phyloP scores from a whole-genome alignment of 2,113 vertebrate genomes.

The Sisor rabdophorus region DNA sequence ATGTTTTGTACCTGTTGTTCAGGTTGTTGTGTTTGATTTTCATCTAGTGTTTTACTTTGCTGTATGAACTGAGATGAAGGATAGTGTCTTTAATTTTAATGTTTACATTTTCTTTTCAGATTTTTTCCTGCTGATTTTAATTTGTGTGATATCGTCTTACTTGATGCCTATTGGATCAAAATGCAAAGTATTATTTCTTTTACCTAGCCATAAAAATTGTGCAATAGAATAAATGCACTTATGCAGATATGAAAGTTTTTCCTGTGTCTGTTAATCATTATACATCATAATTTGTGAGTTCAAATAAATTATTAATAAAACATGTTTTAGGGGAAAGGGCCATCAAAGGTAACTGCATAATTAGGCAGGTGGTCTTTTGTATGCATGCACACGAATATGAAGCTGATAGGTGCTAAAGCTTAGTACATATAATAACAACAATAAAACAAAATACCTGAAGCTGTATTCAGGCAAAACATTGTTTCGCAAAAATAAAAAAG shows the following conservation, averaged over 20 bases:
- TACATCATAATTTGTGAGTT: not conserved
- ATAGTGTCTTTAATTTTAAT: too few relatives aligned
- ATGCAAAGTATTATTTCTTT: not conserved
- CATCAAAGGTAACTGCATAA: constrained; percentile 38
- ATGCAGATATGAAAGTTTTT: too few relatives aligned
- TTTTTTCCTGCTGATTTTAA: not conserved
- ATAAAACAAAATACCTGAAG: constrained; percentile 8
- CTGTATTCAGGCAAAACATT: constrained; percentile 35
- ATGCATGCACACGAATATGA: not conserved
- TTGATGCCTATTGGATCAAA: not conserved
- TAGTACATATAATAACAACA: constrained; percentile 9
- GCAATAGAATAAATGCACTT: too few relatives aligned
- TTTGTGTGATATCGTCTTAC: not conserved
- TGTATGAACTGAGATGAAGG: too few relatives aligned
- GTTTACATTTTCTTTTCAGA: too few relatives aligned
- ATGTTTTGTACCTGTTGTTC: not conserved
- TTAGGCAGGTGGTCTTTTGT: too few relatives aligned
- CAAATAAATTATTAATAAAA: constrained; percentile 25
- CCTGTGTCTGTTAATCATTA: not conserved
- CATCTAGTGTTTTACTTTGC: not conserved
- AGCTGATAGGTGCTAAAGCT: constrained; percentile 24
- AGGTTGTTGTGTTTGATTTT: not conserved
- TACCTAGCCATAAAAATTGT: too few relatives aligned
- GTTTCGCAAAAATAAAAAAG: too few relatives aligned
- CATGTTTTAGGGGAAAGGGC: constrained; percentile 19